Evolutionary conservation across 2,113 vertebrate genomes (phyloP).

Genomic region (Ageneiosus marmoratus): DNA sequence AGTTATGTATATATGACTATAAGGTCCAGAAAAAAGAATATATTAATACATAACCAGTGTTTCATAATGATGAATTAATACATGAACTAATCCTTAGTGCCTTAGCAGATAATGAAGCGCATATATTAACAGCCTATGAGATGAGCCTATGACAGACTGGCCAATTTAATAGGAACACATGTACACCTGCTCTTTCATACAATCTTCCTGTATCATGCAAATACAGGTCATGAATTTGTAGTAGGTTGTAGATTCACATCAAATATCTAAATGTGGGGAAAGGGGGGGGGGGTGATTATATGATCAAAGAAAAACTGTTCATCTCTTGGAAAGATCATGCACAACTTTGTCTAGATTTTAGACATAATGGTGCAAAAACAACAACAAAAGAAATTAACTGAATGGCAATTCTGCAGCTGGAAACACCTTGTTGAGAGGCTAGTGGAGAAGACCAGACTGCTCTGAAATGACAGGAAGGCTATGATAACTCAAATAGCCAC

Average conservation of each 20-base stretch:
- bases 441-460: not conserved
- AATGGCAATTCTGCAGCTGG: too few relatives aligned
- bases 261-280: not conserved
- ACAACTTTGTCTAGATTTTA: not conserved
- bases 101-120: constrained; percentile 3
- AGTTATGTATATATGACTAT: not conserved
- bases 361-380: not conserved
- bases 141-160: not conserved
- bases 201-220: not conserved
- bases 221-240: not conserved
- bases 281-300: too few relatives aligned
- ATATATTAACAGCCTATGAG: not conserved
- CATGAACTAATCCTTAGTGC: not conserved
- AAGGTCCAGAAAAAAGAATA: not conserved
- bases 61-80: not conserved
- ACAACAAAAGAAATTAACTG: too few relatives aligned
- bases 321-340: not conserved
- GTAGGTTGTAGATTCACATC: not conserved
- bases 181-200: not conserved
- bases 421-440: not conserved
- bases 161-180: not conserved
- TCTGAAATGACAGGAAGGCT: not conserved
- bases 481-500: not conserved
- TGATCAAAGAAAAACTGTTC: not conserved
- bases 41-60: not conserved